Conservation (phyloP, 2,888 invertebrate genomes). For the Meta bourneti region DNA sequence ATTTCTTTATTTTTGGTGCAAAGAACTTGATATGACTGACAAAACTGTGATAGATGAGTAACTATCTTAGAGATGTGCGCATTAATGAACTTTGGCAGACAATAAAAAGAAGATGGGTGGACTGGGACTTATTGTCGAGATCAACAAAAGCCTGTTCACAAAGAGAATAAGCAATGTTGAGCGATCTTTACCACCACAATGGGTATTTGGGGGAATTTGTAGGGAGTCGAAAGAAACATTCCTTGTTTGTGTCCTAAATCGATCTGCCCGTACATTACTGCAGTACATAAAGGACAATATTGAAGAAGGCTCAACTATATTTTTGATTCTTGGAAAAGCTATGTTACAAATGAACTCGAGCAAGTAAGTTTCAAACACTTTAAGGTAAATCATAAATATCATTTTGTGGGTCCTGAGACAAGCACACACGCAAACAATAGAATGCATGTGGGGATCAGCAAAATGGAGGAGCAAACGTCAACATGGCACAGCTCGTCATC, state of each 20-base stretch:
- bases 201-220: no score
- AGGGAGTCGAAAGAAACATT: no score
- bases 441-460: not conserved
- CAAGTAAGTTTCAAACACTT: slow-evolving; percentile 34
- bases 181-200: no score
- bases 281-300: not conserved
- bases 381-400: slow-evolving; percentile 37
- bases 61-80: no score
- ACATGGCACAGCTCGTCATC: not conserved
- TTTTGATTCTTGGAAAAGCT: slow-evolving; percentile 25
- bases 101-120: no score
- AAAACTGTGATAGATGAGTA: no score
- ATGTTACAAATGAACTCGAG: slow-evolving; percentile 12
- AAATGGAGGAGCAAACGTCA: not conserved
- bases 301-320: not conserved
- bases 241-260: no score
- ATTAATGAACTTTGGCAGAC: no score
- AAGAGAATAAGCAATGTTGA: no score
- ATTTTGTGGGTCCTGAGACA: slow-evolving; percentile 48
- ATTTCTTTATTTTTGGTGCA: no score
- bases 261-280: not conserved
- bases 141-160: no score
- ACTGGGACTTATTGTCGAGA: slow-evolving; percentile 75
- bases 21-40: no score
- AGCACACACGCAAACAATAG: not conserved